phyloP scores from a whole-genome alignment of 1,140 invertebrate species.

The Brachionus asplanchnoidis region DNA sequence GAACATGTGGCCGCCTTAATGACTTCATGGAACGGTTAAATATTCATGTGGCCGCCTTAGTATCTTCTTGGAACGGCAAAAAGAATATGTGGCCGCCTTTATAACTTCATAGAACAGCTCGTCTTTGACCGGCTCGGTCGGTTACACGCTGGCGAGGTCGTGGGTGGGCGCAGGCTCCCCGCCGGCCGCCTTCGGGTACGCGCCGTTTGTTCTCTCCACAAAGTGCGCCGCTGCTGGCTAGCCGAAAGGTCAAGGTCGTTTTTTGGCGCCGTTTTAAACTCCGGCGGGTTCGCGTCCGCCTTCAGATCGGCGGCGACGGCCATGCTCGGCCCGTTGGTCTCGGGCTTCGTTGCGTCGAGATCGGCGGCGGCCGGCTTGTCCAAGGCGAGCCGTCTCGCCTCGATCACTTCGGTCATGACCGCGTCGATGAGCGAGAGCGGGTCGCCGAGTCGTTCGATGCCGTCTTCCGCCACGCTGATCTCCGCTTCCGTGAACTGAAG shows the following conservation, averaged over 20 bases:
- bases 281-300: not conserved
- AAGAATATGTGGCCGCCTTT: too few relatives aligned
- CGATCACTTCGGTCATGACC: conserved; percentile 91
- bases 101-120: too few relatives aligned
- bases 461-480: conserved; percentile 70
- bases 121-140: not conserved
- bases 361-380: conserved; percentile 45
- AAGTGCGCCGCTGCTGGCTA: not conserved
- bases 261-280: not conserved
- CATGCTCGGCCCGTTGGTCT: not conserved
- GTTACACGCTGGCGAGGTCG: not conserved
- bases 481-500: conserved; percentile 96
- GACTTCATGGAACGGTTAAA: too few relatives aligned
- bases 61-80: too few relatives aligned
- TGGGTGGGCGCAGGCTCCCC: not conserved
- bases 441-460: conserved; percentile 78
- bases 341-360: not conserved
- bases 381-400: conserved; percentile 67
- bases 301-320: too few relatives aligned
- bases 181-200: not conserved
- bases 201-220: not conserved
- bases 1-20: too few relatives aligned
- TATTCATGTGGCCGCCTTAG: too few relatives aligned
- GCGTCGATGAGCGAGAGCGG: conserved; percentile 88
- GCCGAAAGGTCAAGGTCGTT: not conserved